phyloP scores from a whole-genome alignment of 2,888 invertebrate species.

The Xylota segnis region DNA sequence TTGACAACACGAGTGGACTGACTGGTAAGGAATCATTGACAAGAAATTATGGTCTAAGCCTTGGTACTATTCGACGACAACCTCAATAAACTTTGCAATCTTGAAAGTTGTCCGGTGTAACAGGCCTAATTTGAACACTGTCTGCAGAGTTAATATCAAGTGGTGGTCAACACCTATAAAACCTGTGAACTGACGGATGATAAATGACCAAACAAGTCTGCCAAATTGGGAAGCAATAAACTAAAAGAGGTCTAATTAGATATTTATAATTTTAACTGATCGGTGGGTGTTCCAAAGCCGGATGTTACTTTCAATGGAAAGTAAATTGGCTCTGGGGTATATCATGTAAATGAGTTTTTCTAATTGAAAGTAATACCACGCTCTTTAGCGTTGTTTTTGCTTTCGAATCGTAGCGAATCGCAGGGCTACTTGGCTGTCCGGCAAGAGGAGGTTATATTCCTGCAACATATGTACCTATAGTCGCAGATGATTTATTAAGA shows the following conservation, averaged over 20 bases:
- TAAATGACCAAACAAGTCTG: conserved; percentile 41
- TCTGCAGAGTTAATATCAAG: background rate
- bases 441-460: too few species aligned
- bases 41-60: background rate
- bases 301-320: background rate
- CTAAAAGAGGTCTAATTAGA: conserved; percentile 42
- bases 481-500: too few species aligned
- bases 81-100: background rate
- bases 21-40: background rate
- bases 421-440: too few species aligned
- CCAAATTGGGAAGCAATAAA: conserved; percentile 27
- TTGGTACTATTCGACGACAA: conserved; percentile 15
- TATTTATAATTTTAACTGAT: conserved; percentile 7
- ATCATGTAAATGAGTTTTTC: background rate
- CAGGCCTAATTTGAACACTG: background rate
- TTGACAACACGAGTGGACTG: too few species aligned
- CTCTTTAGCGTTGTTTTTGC: background rate
- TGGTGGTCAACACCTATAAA: conserved; percentile 2
- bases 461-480: too few species aligned
- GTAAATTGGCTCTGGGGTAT: background rate
- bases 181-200: conserved; percentile 21
- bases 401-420: too few species aligned
- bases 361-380: background rate
- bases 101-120: conserved; percentile 8
- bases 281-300: conserved; percentile 47